phyloP scores from a whole-genome alignment of 2,888 invertebrate genomes.

The Drosophila cognata region DNA sequence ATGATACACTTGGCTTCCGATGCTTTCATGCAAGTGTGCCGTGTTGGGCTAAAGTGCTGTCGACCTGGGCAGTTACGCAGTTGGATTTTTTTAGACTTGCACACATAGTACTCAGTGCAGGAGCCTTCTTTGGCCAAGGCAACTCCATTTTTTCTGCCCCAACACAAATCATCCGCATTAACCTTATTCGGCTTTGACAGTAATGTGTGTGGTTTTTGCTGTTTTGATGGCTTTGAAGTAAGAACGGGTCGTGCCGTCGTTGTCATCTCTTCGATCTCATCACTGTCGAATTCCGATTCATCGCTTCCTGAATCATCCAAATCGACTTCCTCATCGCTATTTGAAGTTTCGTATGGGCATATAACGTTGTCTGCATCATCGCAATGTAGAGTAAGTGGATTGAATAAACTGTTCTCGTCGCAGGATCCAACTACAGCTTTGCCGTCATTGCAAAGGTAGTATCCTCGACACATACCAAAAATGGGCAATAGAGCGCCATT shows the following conservation, averaged over 20 bases:
- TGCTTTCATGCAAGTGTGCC: conserved; percentile 50
- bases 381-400: conserved; percentile 58
- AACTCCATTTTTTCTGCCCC: conserved; percentile 52
- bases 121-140: conserved; percentile 54
- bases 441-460: conserved; percentile 72
- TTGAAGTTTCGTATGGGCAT: conserved; percentile 48
- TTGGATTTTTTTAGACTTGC: conserved; percentile 50
- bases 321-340: conserved; percentile 13
- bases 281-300: conserved; percentile 16
- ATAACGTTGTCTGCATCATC: conserved; percentile 52
- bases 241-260: conserved; percentile 1
- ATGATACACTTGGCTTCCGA: conserved; percentile 50
- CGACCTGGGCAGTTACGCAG: conserved; percentile 49
- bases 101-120: conserved; percentile 70
- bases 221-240: conserved; percentile 5
- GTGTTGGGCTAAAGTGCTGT: conserved; percentile 63
- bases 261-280: conserved; percentile 20
- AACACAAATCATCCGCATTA: conserved; percentile 33
- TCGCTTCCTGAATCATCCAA: conserved; percentile 20
- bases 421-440: conserved; percentile 68
- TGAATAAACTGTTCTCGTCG: conserved; percentile 65
- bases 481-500: conserved; percentile 72
- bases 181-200: background rate
- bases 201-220: conserved; percentile 4
- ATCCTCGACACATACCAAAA: conserved; percentile 71